Base-by-base conservation (phyloP, 2,888 invertebrate genomes). In the Macroteleia sp. region DNA sequence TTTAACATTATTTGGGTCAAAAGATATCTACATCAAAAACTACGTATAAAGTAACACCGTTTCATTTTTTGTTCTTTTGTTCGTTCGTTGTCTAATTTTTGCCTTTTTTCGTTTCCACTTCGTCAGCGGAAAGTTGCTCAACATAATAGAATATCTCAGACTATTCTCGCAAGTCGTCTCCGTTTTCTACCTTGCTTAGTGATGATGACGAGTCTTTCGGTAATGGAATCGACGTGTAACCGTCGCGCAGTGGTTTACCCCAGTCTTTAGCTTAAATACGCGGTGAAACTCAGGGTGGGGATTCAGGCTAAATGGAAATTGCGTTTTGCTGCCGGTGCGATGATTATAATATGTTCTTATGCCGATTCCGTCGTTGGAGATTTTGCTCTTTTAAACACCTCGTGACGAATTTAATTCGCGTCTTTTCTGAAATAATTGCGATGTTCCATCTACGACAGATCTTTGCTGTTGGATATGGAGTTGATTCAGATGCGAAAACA, bases 201-300 rank as follows among this genome's bases (percentile, higher is more conserved):
- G 64, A 69, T 67, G 70, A 78, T 74, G 78, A 75, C 69, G 64
- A 64, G 78, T 78, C 56, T 61, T 70, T 56, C 59, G 56, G 70
- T 78, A 78, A 78, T 78, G 74, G 74, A 78, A 78, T 78, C 78
- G 70, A 78, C 74, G 78, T 78, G 78, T 78, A 69, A 66, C 59
- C 66, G 74, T 74, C 61, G 50, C 50, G 59, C 57, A 28, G 73
- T 42, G 77, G 69, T 74, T 78, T 59, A 73, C 62, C 59, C 64
- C 46, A 42, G 73, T 71, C 73, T 71, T 62, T 57, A 48, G 42
- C 57, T 52, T 74, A 59, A 73, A 69, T 48, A 54, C 64, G 34
- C 19, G 50, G 42, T 30, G 20, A 44, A 14, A 20, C 22, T n/a
- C n/a, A 25, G 25, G 25, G 25, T 25, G 25, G 25, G 6, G 10